phyloP scores from a whole-genome alignment of 1,140 invertebrate species.

The Zaprionus ornatus region DNA sequence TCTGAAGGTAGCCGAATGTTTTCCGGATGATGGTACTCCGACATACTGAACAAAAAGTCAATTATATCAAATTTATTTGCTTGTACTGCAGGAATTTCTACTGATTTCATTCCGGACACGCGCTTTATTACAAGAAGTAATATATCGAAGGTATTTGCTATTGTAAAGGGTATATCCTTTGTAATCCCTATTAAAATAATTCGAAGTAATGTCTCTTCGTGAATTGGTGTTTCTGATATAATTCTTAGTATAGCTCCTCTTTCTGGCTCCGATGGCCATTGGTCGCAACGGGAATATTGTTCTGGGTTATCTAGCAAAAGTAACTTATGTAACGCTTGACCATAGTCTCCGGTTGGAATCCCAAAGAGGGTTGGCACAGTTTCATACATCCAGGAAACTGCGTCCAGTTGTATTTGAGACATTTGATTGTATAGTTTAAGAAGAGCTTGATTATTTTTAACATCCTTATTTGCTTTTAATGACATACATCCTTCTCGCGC shows the following conservation, averaged over 20 bases:
- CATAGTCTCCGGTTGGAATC: slow-evolving; percentile 89
- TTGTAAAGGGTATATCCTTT: slow-evolving; percentile 92
- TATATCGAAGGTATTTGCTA: slow-evolving; percentile 93
- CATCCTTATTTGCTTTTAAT: slow-evolving; percentile 70
- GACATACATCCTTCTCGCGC: slow-evolving; percentile 88
- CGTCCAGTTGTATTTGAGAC: slow-evolving; percentile 91
- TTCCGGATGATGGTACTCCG: slow-evolving; percentile 96
- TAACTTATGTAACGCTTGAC: slow-evolving; percentile 93
- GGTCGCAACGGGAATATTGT: slow-evolving; percentile 95
- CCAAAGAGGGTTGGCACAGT: slow-evolving; percentile 90
- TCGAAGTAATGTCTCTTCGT: slow-evolving; percentile 92
- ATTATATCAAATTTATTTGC: slow-evolving; percentile 94
- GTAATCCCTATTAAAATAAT: slow-evolving; percentile 93
- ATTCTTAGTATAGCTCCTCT: slow-evolving; percentile 90
- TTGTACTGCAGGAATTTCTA: slow-evolving; percentile 87
- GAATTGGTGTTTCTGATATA: slow-evolving; percentile 93
- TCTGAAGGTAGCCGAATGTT: slow-evolving; percentile 94
- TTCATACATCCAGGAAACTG: slow-evolving; percentile 93
- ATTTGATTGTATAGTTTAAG: slow-evolving; percentile 89
- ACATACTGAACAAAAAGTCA: slow-evolving; percentile 95
- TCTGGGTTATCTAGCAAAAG: slow-evolving; percentile 93
- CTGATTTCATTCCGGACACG: slow-evolving; percentile 90
- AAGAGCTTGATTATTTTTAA: slow-evolving; percentile 80
- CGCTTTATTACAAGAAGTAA: slow-evolving; percentile 93
- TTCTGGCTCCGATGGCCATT: slow-evolving; percentile 96